Evolutionary conservation across 2,797 vertebrate genomes (phyloP), one percentile per base, ranked within the genome.

Genomic region (Xenops minutus): DNA sequence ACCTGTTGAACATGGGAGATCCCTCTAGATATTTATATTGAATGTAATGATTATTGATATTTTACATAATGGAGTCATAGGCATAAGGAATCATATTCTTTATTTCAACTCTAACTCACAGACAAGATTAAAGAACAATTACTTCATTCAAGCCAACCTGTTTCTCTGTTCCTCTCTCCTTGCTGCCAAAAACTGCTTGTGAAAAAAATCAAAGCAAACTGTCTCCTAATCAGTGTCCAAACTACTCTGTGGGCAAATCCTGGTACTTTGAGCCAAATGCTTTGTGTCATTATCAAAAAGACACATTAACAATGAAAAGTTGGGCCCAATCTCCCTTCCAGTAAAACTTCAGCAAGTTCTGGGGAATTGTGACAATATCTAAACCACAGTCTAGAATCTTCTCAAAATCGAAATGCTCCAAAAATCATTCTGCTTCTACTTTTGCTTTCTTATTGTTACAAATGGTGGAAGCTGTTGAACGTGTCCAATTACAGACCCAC

Each of bases 351-450:
- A 52, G 18, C 17, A 84, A 32, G 7, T 32, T 74, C 64, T 13
- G n/a, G 10, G 29, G 21, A 72, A 76, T 23, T 9, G 3, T 16
- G 24, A 26, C 48, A 79, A 11, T 12, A 76, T 7, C 48, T 83
- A 58, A 92, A 27, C 10, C 75, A 88, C 52, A 81, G 37, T 46
- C 88, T 37, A 75, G 78, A 84, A 86, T 75, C 61, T 58, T 59
- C 43, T 67, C 49, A 18, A 83, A 94, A 78, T 66, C 32, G 76
- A 94, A 89, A 85, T 14, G 58, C 19, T 77, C 90, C 54, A 26
- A 51, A 46, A n/a, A 46, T 22, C 10, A 21, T 56, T 75, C n/a
- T 49, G 11, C 27, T 91, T 71, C 63, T 66, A 7, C 14, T 92
- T 51, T 68, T 69, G 10, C 13, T 88, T 54, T 72, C 61, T 43